Percentiles rank a stretch among this genome's conserved stretches.
These are phyloP conservation scores for Apis florea DNA, from an alignment of 1,140 invertebrate genomes.

Conservation along the genomic window DNA sequence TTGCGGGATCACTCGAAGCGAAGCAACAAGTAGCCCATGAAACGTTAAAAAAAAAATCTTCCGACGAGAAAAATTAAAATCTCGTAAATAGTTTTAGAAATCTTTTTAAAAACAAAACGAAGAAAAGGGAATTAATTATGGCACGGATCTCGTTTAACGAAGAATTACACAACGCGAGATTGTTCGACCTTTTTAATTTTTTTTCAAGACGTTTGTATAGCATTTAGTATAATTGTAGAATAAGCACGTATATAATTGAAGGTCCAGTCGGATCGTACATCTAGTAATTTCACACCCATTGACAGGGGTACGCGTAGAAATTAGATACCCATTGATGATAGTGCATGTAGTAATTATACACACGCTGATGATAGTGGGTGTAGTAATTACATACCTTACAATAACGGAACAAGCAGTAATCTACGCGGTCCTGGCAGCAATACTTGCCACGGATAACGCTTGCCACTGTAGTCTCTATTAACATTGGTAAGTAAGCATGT, in stretches of 20 bases:
- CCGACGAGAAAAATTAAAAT: neutral
- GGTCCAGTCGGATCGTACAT: neutral
- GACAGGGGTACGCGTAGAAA: slow-evolving; percentile 35
- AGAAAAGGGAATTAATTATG: neutral
- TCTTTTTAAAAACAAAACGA: neutral
- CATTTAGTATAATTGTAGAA: too few species aligned
- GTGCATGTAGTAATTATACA: slow-evolving; percentile 47
- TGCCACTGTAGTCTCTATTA: neutral
- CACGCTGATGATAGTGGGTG: slow-evolving; percentile 32
- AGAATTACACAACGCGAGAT: too few species aligned
- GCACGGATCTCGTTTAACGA: too few species aligned
- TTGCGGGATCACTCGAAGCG: neutral
- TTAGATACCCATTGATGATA: slow-evolving; percentile 48
- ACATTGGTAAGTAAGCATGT: slow-evolving; percentile 4
- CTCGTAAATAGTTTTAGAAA: neutral
- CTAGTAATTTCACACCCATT: slow-evolving; percentile 43
- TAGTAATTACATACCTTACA: slow-evolving; percentile 45
- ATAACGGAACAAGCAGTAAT: slow-evolving; percentile 29
- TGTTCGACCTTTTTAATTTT: too few species aligned
- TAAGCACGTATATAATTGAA: slow-evolving; percentile 8
- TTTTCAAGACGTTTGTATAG: too few species aligned
- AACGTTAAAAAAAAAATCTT: neutral
- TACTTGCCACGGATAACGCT: slow-evolving; percentile 10
- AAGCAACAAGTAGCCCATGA: neutral
- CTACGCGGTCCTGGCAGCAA: slow-evolving; percentile 11